These are phyloP conservation scores for Amphiura filiformis DNA, from an alignment of 35 echinoderm and acorn worm species.

Conservation along the genomic window DNA sequence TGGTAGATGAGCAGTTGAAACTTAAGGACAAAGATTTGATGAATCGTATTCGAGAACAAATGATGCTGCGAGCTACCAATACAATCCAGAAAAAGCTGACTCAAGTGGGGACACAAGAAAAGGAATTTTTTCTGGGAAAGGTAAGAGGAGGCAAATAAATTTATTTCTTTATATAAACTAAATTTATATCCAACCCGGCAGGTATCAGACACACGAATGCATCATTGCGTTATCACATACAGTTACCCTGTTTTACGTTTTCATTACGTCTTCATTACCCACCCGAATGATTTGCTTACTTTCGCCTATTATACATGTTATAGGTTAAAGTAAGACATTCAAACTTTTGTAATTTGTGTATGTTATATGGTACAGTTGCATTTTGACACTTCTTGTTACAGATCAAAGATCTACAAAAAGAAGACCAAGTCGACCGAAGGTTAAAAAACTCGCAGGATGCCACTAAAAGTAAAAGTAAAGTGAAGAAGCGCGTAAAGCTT, in stretches of 20 bases:
- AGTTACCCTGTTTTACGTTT: no score
- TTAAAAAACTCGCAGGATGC: not conserved
- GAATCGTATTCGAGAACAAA: conserved; percentile 50
- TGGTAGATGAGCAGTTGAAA: conserved; percentile 25
- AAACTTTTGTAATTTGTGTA: no score
- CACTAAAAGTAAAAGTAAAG: not conserved
- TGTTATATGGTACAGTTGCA: no score
- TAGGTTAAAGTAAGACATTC: no score
- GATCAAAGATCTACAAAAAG: not conserved
- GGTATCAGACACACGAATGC: no score
- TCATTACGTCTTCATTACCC: no score
- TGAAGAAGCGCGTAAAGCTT: not conserved
- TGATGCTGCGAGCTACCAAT: conserved; percentile 48
- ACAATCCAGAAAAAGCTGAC: conserved; percentile 9
- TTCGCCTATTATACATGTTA: no score
- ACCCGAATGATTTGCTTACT: no score
- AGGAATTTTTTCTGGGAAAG: not conserved
- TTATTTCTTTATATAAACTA: not conserved
- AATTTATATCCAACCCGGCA: not conserved
- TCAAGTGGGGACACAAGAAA: no score
- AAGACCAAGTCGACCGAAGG: not conserved
- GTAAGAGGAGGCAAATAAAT: not conserved
- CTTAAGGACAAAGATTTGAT: conserved; percentile 9
- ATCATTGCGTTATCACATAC: no score
- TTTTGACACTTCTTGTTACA: no score